Conservation (phyloP, 2,888 invertebrate species). For the Patella pellucida region DNA sequence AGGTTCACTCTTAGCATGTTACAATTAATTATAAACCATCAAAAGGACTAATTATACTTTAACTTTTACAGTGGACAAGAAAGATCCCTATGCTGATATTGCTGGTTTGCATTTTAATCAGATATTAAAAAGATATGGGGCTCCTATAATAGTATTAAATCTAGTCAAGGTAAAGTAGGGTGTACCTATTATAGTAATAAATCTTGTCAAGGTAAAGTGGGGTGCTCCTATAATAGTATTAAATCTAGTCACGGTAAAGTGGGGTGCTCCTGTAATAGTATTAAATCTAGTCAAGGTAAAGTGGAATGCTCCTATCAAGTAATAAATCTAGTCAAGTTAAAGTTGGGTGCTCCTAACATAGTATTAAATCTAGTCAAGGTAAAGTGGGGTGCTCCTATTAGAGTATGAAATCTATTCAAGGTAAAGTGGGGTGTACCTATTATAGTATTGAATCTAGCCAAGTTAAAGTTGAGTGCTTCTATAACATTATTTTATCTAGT, state of each 20-base stretch:
- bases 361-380: conserved; percentile 91
- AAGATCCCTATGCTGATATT: conserved; percentile 65
- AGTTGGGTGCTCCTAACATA: conserved; percentile 85
- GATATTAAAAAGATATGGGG: conserved; percentile 79
- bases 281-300: conserved; percentile 88
- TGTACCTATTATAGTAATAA: conserved; percentile 90
- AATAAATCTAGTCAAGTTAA: conserved; percentile 88
- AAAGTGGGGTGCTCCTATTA: not conserved
- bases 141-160: conserved; percentile 92
- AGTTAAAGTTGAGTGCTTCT: conserved; percentile 77
- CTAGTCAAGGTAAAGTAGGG: conserved; percentile 80
- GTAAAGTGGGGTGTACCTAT: too few relatives aligned
- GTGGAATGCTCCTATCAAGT: conserved; percentile 87
- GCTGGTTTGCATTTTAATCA: conserved; percentile 74
- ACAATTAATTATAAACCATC: too few relatives aligned
- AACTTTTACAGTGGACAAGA: conserved; percentile 64
- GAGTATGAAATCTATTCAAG: too few relatives aligned
- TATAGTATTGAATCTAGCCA: too few relatives aligned
- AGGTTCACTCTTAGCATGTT: too few relatives aligned
- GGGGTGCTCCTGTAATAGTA: conserved; percentile 89
- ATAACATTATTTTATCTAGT: conserved; percentile 93
- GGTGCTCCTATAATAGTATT: conserved; percentile 92
- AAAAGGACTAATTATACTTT: too few relatives aligned
- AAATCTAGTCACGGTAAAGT: conserved; percentile 85
- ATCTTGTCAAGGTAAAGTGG: conserved; percentile 82